Percentiles rank a stretch among this genome's conserved stretches.
Evolutionary conservation across 2,113 vertebrate genomes (phyloP).

Genomic region (Bucco capensis): DNA sequence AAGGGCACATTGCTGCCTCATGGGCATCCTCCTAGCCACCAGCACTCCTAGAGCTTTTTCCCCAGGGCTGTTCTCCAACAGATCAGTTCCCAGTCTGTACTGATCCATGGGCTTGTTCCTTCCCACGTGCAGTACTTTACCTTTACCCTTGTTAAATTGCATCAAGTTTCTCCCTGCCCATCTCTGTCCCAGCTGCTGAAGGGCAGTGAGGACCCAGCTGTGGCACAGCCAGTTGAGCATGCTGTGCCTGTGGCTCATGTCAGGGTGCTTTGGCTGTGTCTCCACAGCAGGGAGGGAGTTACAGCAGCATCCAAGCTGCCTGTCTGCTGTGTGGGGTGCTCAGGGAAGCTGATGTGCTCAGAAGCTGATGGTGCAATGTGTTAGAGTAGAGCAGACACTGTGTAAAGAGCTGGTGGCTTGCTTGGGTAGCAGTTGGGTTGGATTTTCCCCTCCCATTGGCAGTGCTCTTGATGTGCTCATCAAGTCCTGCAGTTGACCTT

Average conservation of each 20-base stretch:
- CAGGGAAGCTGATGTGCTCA: not conserved
- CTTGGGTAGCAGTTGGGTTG: accelerated
- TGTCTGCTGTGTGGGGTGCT: not conserved
- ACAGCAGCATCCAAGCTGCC: not conserved
- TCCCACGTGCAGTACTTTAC: no score
- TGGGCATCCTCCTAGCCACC: no score
- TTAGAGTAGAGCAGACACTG: not conserved
- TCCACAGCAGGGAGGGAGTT: not conserved
- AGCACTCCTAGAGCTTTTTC: no score
- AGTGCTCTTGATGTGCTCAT: not conserved
- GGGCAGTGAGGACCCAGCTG: not conserved
- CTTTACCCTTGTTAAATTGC: no score
- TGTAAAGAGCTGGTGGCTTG: accelerated
- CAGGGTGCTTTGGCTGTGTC: not conserved
- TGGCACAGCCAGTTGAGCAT: not conserved
- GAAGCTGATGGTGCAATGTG: accelerated
- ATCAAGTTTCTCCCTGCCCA: no score
- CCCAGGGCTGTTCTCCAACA: no score
- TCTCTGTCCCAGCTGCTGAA: not conserved
- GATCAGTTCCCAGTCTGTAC: no score
- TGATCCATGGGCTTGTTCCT: no score
- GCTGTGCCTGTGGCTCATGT: not conserved
- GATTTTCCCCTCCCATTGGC: not conserved
- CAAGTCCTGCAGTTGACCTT: not conserved
- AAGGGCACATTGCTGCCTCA: no score